phyloP scores from a whole-genome alignment of 2,113 vertebrate genomes.

The Equus quagga region DNA sequence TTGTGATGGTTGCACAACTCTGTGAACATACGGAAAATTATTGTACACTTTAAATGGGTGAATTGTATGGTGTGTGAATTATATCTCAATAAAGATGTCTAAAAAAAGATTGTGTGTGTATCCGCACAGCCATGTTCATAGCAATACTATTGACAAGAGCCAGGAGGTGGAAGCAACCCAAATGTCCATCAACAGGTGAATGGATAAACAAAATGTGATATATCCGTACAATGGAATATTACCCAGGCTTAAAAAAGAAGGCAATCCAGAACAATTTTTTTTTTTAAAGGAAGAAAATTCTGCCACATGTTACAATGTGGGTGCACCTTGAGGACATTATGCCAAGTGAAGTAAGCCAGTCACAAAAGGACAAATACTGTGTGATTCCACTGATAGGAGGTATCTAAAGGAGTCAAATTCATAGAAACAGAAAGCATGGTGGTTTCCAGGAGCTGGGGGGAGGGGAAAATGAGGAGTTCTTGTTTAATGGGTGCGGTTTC shows the following conservation, averaged over 20 bases:
- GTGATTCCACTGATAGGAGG: not conserved
- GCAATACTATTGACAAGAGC: not conserved
- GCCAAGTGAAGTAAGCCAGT: not conserved
- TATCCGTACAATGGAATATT: not conserved
- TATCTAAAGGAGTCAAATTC: slow-evolving; percentile 7
- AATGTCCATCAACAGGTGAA: not conserved
- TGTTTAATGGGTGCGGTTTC: not conserved
- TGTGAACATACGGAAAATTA: slow-evolving; percentile 14
- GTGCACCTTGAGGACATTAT: not conserved
- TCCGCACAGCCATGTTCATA: not conserved
- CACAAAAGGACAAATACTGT: not conserved
- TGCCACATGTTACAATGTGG: not conserved
- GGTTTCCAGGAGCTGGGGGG: not conserved
- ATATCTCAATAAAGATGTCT: slow-evolving; percentile 19
- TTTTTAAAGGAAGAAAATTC: not conserved
- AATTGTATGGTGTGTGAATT: slow-evolving; percentile 31
- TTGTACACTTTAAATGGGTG: not conserved
- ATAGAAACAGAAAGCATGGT: not conserved
- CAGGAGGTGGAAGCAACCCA: not conserved
- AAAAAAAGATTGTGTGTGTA: not conserved
- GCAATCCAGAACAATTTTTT: not conserved
- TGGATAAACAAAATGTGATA: not conserved
- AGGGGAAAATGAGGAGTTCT: not conserved
- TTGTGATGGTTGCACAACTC: not conserved
- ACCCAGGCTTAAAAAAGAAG: slow-evolving; percentile 7